phyloP scores from a whole-genome alignment of 2,888 invertebrate genomes.

The Himalopsyche japonica region DNA sequence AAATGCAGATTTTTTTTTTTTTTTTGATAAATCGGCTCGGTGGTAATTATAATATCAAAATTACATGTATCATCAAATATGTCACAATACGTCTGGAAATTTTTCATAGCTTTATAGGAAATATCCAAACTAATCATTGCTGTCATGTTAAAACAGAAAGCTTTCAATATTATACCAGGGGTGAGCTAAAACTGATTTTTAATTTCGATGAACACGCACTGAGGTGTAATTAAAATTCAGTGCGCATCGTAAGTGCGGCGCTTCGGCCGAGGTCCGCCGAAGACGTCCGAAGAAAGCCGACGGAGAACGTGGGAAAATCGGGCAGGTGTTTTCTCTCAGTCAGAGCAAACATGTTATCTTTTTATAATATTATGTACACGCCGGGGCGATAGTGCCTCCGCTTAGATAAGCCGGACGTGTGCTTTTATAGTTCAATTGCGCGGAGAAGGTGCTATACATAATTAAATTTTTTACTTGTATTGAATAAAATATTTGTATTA shows the following conservation, averaged over 20 bases:
- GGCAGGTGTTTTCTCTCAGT: conserved; percentile 12
- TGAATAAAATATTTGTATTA: too few relatives aligned
- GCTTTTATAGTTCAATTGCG: not conserved
- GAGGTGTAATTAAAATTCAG: not conserved
- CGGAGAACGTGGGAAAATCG: conserved; percentile 14
- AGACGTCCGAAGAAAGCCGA: not conserved
- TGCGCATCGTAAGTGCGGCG: not conserved
- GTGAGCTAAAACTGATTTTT: too few relatives aligned
- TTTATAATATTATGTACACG: conserved; percentile 9
- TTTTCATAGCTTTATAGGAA: too few relatives aligned
- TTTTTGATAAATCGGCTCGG: too few relatives aligned
- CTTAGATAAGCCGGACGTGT: conserved; percentile 29
- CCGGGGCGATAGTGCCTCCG: not conserved
- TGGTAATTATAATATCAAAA: too few relatives aligned
- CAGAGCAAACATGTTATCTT: conserved; percentile 13
- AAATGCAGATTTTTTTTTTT: too few relatives aligned
- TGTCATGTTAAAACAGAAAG: too few relatives aligned
- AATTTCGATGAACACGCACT: not conserved
- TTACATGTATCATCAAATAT: too few relatives aligned
- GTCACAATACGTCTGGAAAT: too few relatives aligned
- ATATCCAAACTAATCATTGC: too few relatives aligned
- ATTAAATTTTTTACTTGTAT: too few relatives aligned
- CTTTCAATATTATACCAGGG: too few relatives aligned
- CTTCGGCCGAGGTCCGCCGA: not conserved
- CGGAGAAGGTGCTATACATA: not conserved